These are phyloP conservation scores for Gortyna flavago DNA, from an alignment of 2,888 invertebrate species.

Conservation along the genomic window DNA sequence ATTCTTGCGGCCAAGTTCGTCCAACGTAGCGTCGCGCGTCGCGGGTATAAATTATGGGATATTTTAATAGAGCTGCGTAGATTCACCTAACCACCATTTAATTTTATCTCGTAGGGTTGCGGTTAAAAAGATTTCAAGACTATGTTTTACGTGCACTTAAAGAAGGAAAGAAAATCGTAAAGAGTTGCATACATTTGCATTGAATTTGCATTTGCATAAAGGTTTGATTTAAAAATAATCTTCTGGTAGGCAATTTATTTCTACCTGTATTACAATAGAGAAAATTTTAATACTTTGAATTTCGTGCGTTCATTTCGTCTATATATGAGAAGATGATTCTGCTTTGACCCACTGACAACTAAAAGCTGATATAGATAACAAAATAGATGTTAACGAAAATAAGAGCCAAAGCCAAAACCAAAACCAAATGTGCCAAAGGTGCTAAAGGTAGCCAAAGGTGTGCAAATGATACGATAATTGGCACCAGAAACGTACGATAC, in stretches of 20 bases:
- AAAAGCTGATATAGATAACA: background rate
- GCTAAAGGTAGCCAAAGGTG: background rate
- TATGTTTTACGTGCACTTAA: constrained; percentile 6
- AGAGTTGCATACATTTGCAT: background rate
- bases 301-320: background rate
- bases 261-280: background rate
- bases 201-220: too few relatives aligned
- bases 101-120: background rate
- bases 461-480: background rate
- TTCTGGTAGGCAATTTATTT: background rate
- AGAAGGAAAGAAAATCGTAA: background rate
- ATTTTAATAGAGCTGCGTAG: constrained; percentile 16
- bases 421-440: background rate
- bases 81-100: background rate
- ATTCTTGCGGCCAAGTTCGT: constrained; percentile 47
- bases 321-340: background rate
- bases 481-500: background rate
- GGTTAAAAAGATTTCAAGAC: constrained; percentile 6
- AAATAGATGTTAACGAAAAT: background rate
- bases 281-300: background rate
- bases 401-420: background rate
- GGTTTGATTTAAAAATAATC: background rate
- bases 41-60: constrained; percentile 2
- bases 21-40: background rate
- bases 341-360: background rate